Evolutionary conservation across 2,113 vertebrate species (phyloP).

Genomic region (Lasiurus cinereus): DNA sequence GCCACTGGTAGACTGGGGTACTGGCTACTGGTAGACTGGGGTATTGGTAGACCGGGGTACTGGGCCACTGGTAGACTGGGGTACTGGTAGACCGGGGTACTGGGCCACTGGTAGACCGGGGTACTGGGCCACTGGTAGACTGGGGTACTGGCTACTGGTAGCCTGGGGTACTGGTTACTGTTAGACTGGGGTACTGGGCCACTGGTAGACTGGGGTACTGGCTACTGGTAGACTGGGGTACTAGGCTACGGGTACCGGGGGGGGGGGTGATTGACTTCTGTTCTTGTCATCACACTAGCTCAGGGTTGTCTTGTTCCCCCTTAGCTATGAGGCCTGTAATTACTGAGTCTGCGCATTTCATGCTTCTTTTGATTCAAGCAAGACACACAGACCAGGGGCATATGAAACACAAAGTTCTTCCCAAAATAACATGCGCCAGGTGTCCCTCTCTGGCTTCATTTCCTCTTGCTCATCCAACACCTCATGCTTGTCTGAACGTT

Average conservation of each 20-base stretch:
- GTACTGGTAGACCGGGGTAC: too few relatives aligned
- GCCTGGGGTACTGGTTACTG: too few relatives aligned
- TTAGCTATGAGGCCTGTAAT: background rate
- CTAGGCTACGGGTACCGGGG: too few relatives aligned
- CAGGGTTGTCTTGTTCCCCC: background rate
- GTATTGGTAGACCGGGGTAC: too few relatives aligned
- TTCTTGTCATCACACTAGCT: background rate
- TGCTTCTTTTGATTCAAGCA: slow-evolving; percentile 43
- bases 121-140: too few relatives aligned
- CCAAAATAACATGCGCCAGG: background rate
- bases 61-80: too few relatives aligned
- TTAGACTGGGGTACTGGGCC: too few relatives aligned
- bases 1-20: too few relatives aligned
- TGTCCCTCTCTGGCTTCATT: slow-evolving; percentile 34
- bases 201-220: too few relatives aligned
- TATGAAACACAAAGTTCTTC: slow-evolving; percentile 29
- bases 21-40: too few relatives aligned
- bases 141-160: too few relatives aligned
- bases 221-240: background rate
- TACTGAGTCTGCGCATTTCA: slow-evolving; percentile 32
- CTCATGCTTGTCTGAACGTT: slow-evolving; percentile 55
- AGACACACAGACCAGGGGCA: background rate
- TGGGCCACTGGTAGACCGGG: too few relatives aligned
- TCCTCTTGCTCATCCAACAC: background rate
- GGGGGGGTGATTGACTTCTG: background rate